A percentile compares a stretch with the other conserved stretches of the same genome.
phyloP scores from a whole-genome alignment of 2,113 vertebrate genomes.

The Syrmaticus mikado region DNA sequence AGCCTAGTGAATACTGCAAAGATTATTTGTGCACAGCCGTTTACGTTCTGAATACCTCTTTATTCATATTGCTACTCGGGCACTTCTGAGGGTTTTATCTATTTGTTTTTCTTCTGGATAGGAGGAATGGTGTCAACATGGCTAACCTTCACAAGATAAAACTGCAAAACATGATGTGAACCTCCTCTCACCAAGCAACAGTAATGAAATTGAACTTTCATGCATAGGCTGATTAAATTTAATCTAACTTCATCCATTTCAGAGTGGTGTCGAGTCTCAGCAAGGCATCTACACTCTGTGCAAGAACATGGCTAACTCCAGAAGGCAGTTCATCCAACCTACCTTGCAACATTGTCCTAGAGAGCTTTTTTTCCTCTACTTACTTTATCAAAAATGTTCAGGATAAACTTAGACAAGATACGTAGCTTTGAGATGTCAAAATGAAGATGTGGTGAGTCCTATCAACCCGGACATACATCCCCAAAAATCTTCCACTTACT shows the following conservation, averaged over 20 bases:
- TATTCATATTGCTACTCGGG: background rate
- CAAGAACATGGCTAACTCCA: background rate
- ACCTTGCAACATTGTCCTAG: background rate
- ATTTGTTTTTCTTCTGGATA: background rate
- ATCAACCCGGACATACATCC: background rate
- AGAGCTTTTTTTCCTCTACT: background rate
- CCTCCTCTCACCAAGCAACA: background rate
- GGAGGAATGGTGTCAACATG: background rate
- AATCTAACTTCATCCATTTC: background rate
- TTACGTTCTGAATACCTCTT: constrained; percentile 5
- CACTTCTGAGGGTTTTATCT: background rate
- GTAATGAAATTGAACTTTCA: background rate
- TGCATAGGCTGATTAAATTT: background rate
- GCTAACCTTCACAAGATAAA: background rate
- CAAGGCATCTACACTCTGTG: background rate
- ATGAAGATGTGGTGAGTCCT: background rate
- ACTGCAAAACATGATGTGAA: background rate
- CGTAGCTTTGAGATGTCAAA: background rate
- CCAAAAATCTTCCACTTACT: background rate
- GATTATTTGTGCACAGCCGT: background rate
- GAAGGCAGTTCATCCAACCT: background rate
- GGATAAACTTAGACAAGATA: background rate
- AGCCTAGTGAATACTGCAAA: background rate
- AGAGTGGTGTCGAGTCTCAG: background rate
- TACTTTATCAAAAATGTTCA: background rate